Percentiles rank a stretch among this genome's conserved stretches.
Evolutionary conservation across 2,797 vertebrate species (phyloP).

Genomic region (Rhinoraja longicauda): DNA sequence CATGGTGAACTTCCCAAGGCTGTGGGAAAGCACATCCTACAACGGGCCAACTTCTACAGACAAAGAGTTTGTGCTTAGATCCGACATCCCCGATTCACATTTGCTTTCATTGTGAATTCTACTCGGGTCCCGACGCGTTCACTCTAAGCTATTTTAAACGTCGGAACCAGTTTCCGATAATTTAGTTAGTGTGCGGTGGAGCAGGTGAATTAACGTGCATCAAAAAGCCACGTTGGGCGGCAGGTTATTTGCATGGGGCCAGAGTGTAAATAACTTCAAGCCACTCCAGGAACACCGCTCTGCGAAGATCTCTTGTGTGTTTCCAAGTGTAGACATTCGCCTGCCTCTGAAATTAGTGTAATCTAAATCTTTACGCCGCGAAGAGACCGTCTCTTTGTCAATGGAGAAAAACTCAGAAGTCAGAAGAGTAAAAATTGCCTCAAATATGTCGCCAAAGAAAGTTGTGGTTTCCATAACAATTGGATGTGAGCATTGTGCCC

Average conservation of each 20-base stretch:
- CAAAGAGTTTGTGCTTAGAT: constrained; percentile 15
- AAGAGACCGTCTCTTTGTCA: background rate
- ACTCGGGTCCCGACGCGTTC: constrained; percentile 23
- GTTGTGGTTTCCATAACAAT: constrained; percentile 18
- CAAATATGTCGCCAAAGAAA: background rate
- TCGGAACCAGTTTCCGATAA: background rate
- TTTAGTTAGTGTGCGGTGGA: background rate
- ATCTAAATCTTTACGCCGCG: background rate
- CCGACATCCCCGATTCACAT: background rate
- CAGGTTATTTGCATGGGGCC: background rate
- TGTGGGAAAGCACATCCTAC: constrained; percentile 65
- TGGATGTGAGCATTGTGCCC: background rate
- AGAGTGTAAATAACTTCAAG: background rate
- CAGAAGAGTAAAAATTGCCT: background rate
- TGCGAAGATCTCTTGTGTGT: background rate
- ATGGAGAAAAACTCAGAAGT: background rate
- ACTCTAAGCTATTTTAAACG: background rate
- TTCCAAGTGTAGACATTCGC: background rate
- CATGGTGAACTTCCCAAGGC: constrained; percentile 64
- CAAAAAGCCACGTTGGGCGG: background rate
- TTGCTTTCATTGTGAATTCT: constrained; percentile 22
- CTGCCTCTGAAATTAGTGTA: background rate
- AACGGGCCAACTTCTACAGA: constrained; percentile 43
- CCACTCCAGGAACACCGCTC: background rate
- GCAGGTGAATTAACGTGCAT: background rate